Base-by-base conservation (phyloP, 2,888 invertebrate genomes). In the Mythimna lalbum region DNA sequence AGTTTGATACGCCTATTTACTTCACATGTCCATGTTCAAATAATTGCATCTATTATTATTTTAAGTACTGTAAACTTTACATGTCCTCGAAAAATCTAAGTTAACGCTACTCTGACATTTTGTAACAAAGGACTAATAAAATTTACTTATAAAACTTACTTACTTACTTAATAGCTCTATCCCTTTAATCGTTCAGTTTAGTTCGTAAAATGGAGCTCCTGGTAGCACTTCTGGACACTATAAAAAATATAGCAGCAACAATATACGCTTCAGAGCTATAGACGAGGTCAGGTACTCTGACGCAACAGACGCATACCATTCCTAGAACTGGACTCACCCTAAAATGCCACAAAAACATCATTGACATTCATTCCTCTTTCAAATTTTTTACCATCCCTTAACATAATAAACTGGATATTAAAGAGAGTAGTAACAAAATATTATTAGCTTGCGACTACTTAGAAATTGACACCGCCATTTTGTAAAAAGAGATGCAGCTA, bases 341-440 rank as follows among this genome's bases (percentile, higher is more conserved):
- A 53, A 67, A 66, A 36, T 19, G n/a, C n/a, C 10, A 75, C 65
- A 80, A 78, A 80, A 78, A 80, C 59, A 12, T 50, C 7, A 69
- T 74, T 68, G 12, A 36, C n/a, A 69, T 73, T 64, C 53, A 62
- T 56, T 33, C 31, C 43, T 21, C 17, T 53, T 43, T 43, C 39
- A 36, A 21, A 39, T 73, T 63, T 66, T 65, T 61, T 73, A 55
- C 21, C 27, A 23, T 43, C n/a, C 14, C 21, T 0, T 39, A 7
- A 4, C 31, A 49, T 62, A 78, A 62, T 71, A 63, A 71, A 72
- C 31, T 59, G 39, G 14, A 50, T 49, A 43, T 19, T 17, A 21
- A 50, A 65, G 43, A 43, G 43, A 43, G 43, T 43, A 43, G 43
- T 43, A 17, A 43, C 43, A 43, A 43, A 43, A 43, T 17, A 43